phyloP scores from a whole-genome alignment of 1,140 invertebrate genomes.

The Temnothorax longispinosus region DNA sequence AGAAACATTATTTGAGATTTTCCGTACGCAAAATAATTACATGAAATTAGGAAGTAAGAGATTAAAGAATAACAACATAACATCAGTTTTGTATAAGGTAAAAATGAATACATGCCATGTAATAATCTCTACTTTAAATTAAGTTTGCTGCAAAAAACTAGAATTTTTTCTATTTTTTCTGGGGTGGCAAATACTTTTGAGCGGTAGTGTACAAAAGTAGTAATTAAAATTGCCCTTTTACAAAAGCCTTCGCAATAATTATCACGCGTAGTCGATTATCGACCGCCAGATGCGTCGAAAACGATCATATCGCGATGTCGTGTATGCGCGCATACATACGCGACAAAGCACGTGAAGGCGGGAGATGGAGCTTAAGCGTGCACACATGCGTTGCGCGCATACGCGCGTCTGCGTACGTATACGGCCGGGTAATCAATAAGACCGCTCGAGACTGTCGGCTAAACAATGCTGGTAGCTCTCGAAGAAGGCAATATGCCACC shows the following conservation, averaged over 20 bases:
- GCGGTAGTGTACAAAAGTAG: background rate
- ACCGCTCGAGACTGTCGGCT: slow-evolving; percentile 56
- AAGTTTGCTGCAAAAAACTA: too few species aligned
- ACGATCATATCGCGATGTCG: slow-evolving; percentile 15
- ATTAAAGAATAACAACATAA: too few species aligned
- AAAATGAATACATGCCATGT: too few species aligned
- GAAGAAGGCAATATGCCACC: background rate
- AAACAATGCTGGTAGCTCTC: slow-evolving; percentile 55
- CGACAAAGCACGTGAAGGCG: slow-evolving; percentile 28
- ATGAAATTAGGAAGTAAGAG: too few species aligned
- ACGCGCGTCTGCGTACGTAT: slow-evolving; percentile 37
- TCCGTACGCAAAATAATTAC: too few species aligned
- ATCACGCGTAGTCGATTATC: slow-evolving; percentile 8
- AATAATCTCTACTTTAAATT: too few species aligned
- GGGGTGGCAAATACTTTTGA: too few species aligned
- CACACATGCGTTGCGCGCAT: background rate
- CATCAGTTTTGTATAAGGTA: too few species aligned
- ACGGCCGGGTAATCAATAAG: slow-evolving; percentile 67
- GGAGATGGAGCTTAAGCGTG: background rate
- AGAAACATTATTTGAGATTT: too few species aligned
- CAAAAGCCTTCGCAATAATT: background rate
- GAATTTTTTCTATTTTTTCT: too few species aligned
- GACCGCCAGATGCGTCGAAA: slow-evolving; percentile 9
- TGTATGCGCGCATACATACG: background rate
- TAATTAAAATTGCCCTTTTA: background rate